Base-by-base conservation (phyloP, 2,797 vertebrate genomes). In the Cossypha polioptera region DNA sequence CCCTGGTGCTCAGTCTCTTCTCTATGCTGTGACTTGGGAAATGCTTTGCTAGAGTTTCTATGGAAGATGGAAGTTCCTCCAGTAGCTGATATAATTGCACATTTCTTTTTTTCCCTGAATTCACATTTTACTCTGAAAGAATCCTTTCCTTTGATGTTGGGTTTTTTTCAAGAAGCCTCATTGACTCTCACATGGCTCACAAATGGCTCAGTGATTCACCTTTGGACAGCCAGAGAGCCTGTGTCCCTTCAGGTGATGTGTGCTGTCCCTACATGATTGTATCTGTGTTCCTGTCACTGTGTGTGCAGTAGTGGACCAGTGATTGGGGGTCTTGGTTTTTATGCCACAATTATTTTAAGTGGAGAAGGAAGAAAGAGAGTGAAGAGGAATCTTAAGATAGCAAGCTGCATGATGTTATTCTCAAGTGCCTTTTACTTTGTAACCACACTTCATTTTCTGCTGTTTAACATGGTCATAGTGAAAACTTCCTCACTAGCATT, bases 201-300 rank as follows among this genome's bases (percentile, higher is more conserved):
- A 43, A 38, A 17, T 19, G 20, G 13, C 28, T 88, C 42, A 61
- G 33, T 43, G 61, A 13, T 58, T 84, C 0, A 2, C 38, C 18
- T 86, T 77, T 4, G 31, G 40, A n/a, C 22, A 5, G 10, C 7
- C 25, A 31, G 68, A 36, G 35, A 65, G 12, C 45, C 61, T 16
- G 17, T 22, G 31, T 79, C 29, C 29, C 26, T 61, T 54, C 10
- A 31, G 11, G 57, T 84, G 57, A 24, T 43, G 3, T 1, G 0
- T 1, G 1, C 20, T 84, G 26, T 38, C 16, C 14, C 26, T 2
- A 33, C 28, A 43, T 1, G 2, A 28, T 2, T 48, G 18, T 47
- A 4, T 35, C 61, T 21, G 10, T 2, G 4, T 43, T 16, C 12
- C 21, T 48, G 43, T 73, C 53, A 50, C 54, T 29, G 9, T 22